Conservation (phyloP, 1,140 invertebrate genomes). For the Drosophila santomea region DNA sequence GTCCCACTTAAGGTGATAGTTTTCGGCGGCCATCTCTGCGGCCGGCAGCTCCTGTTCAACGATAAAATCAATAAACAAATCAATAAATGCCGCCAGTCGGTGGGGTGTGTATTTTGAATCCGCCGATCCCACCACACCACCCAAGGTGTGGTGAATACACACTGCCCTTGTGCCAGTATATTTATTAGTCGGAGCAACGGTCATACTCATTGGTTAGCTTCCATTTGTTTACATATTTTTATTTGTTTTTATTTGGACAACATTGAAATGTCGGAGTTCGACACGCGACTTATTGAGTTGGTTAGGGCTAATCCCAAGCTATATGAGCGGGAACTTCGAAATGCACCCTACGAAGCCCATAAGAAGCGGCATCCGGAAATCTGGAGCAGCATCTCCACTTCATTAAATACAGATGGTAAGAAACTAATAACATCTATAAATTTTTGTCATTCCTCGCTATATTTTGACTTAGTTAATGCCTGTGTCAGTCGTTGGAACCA, state of each 20-base stretch:
- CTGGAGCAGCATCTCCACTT: conserved; percentile 71
- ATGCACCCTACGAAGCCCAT: conserved; percentile 49
- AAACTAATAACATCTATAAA: neutral
- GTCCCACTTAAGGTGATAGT: conserved; percentile 94
- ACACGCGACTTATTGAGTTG: conserved; percentile 61
- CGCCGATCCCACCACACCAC: conserved; percentile 5
- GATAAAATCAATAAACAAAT: conserved; percentile 72
- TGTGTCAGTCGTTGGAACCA: conserved; percentile 71
- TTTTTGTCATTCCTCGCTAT: no score
- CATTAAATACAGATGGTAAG: conserved; percentile 64
- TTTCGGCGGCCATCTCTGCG: conserved; percentile 86
- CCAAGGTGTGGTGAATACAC: neutral
- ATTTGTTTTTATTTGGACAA: conserved; percentile 27
- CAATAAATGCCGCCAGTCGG: conserved; percentile 22
- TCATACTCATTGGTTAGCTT: neutral
- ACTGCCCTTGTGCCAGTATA: neutral
- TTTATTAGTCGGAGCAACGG: neutral
- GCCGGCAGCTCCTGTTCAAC: conserved; percentile 55
- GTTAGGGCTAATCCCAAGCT: conserved; percentile 65
- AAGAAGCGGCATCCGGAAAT: conserved; percentile 58
- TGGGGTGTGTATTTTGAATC: conserved; percentile 10
- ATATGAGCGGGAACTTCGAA: conserved; percentile 53
- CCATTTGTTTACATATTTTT: conserved; percentile 14
- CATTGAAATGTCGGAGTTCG: conserved; percentile 51
- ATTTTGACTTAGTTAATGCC: conserved; percentile 29